A percentile compares a stretch with the other conserved stretches of the same genome.
phyloP scores from a whole-genome alignment of 2,113 vertebrate species.

The Chloebia gouldiae region DNA sequence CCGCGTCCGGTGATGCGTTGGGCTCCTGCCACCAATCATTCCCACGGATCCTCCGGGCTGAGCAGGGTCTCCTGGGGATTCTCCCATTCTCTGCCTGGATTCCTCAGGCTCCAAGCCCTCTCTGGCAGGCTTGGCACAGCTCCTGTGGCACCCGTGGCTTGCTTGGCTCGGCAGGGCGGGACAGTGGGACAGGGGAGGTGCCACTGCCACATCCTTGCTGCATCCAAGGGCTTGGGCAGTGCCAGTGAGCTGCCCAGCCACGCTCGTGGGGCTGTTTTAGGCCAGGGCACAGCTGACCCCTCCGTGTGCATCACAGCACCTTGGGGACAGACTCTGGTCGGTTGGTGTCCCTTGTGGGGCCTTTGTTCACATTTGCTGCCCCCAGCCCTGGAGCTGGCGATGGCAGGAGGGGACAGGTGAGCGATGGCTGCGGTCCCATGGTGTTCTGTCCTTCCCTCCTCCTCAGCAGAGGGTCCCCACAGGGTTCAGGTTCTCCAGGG shows the following conservation, averaged over 20 bases:
- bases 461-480: background rate
- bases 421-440: rapidly evolving
- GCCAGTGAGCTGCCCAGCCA: background rate
- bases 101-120: background rate
- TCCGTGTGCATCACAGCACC: rapidly evolving
- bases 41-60: rapidly evolving
- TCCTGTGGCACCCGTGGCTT: rapidly evolving
- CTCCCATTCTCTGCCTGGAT: rapidly evolving
- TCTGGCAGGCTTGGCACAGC: rapidly evolving
- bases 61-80: background rate
- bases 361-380: background rate
- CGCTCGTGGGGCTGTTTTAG: background rate
- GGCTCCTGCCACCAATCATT: rapidly evolving
- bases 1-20: rapidly evolving
- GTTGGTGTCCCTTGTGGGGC: rapidly evolving
- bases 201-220: background rate
- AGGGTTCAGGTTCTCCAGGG: background rate
- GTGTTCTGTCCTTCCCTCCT: background rate
- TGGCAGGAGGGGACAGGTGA: background rate
- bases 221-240: background rate
- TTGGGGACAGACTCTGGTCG: rapidly evolving
- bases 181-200: rapidly evolving
- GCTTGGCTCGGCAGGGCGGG: rapidly evolving
- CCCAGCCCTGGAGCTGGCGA: rapidly evolving
- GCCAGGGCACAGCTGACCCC: background rate